phyloP scores from a whole-genome alignment of 2,113 vertebrate genomes.

The Tragelaphus scriptus region DNA sequence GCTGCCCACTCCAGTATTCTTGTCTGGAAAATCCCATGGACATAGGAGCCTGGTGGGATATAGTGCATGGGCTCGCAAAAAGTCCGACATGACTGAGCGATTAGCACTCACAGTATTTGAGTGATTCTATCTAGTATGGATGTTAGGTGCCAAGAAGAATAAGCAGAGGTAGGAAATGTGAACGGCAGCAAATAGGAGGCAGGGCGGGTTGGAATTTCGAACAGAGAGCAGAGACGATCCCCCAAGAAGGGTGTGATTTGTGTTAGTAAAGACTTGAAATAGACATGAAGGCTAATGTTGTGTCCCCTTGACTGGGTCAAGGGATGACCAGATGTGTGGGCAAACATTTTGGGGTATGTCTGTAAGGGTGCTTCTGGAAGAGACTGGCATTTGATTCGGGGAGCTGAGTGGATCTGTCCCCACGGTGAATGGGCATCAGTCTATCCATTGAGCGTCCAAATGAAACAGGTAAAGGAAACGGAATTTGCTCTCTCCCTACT shows the following conservation, averaged over 20 bases:
- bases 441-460: background rate
- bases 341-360: background rate
- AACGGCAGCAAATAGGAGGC: accelerated
- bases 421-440: background rate
- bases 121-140: background rate
- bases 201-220: background rate
- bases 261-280: background rate
- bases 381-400: background rate
- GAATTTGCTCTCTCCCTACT: background rate
- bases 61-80: accelerated
- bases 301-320: background rate
- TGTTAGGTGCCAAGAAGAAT: background rate
- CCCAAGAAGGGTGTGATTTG: background rate
- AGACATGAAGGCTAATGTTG: background rate
- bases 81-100: background rate
- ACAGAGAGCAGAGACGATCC: background rate
- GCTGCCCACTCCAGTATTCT: background rate
- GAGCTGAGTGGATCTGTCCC: background rate
- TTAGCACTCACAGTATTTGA: background rate
- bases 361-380: background rate
- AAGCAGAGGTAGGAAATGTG: background rate
- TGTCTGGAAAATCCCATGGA: background rate
- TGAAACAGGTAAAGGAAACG: background rate
- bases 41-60: background rate
- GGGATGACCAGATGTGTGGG: background rate